Conservation (phyloP, 2,888 invertebrate genomes). For the Perdita meconis region DNA sequence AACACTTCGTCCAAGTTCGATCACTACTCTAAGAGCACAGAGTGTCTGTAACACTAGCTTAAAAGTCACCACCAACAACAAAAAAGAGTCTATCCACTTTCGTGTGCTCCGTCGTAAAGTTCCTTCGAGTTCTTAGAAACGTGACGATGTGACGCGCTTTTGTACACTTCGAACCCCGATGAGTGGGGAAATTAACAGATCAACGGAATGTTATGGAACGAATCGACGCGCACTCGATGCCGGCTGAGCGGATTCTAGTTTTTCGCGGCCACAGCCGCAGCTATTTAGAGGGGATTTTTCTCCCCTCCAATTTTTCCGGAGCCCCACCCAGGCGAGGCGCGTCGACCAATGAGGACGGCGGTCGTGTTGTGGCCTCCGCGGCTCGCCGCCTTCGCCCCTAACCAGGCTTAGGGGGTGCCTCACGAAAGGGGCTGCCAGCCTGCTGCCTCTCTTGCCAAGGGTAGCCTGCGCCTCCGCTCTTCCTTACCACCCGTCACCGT, state of each 20-base stretch:
- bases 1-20: background rate
- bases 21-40: background rate
- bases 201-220: constrained; percentile 24
- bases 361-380: constrained; percentile 84
- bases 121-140: no score
- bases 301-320: constrained; percentile 83
- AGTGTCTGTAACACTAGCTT: background rate
- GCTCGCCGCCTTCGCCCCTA: constrained; percentile 84
- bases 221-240: constrained; percentile 78
- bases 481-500: constrained; percentile 65
- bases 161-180: background rate
- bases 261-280: constrained; percentile 81
- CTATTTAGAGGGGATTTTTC: constrained; percentile 84
- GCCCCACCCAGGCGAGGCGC: constrained; percentile 82
- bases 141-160: background rate
- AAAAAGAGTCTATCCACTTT: background rate
- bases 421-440: constrained; percentile 74
- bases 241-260: constrained; percentile 84
- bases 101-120: background rate
- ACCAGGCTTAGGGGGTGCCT: constrained; percentile 79
- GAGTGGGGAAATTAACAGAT: constrained; percentile 27
- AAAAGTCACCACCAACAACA: background rate
- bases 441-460: constrained; percentile 67
- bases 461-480: constrained; percentile 68
- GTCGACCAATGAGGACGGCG: constrained; percentile 83